phyloP scores from a whole-genome alignment of 2,797 vertebrate genomes.

The Peromyscus nudipes region DNA sequence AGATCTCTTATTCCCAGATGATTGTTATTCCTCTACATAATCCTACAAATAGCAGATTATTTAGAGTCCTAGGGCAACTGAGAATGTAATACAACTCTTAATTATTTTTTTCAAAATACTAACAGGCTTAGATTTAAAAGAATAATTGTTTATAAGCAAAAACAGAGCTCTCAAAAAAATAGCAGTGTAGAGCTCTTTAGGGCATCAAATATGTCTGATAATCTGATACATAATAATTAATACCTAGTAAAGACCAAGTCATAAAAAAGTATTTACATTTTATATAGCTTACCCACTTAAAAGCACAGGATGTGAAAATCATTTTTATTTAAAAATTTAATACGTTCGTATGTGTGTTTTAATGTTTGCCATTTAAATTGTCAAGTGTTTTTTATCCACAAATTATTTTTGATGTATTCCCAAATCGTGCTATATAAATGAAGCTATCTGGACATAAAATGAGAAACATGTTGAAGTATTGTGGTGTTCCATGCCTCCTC shows the following conservation, averaged over 20 bases:
- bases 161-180: neutral
- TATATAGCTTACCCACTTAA: neutral
- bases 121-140: conserved; percentile 43
- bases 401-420: conserved; percentile 21
- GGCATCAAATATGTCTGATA: neutral
- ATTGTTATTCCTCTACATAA: neutral
- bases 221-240: neutral
- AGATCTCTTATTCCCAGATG: neutral
- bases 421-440: neutral
- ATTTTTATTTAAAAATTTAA: neutral
- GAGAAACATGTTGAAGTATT: neutral
- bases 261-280: neutral
- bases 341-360: neutral
- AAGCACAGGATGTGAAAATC: neutral
- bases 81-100: conserved; percentile 10
- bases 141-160: conserved; percentile 30
- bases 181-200: neutral
- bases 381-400: conserved; percentile 28
- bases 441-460: conserved; percentile 10
- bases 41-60: conserved; percentile 47
- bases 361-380: conserved; percentile 57
- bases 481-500: neutral
- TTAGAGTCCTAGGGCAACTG: conserved; percentile 7
- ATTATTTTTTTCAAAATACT: neutral
- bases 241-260: neutral